phyloP scores from a whole-genome alignment of 2,888 invertebrate genomes.

The Charanyca ferruginea region DNA sequence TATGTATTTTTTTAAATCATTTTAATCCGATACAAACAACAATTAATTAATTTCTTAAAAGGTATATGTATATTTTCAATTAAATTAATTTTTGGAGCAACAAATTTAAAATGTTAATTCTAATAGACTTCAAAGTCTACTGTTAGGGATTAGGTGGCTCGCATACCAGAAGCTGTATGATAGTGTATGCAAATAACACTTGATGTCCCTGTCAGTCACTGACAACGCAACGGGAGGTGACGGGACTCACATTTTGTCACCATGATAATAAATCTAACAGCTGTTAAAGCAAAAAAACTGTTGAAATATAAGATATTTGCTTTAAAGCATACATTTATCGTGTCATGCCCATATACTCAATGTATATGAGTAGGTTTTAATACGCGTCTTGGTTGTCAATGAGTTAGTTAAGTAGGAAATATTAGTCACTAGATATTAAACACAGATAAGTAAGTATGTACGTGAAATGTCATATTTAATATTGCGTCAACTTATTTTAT shows the following conservation, averaged over 20 bases:
- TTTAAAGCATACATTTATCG: constrained; percentile 12
- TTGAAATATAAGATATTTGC: constrained; percentile 33
- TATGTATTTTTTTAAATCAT: not conserved
- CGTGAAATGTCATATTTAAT: constrained; percentile 49
- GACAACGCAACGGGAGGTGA: constrained; percentile 62
- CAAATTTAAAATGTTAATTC: constrained; percentile 58
- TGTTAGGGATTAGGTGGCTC: constrained; percentile 78
- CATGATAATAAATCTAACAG: constrained; percentile 45
- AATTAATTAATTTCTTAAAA: not conserved
- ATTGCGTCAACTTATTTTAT: constrained; percentile 28
- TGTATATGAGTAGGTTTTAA: constrained; percentile 30
- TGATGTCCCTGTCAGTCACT: constrained; percentile 78
- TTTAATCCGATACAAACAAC: not conserved
- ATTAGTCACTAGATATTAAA: constrained; percentile 50
- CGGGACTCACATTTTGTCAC: constrained; percentile 55
- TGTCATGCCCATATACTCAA: constrained; percentile 46
- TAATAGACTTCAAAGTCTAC: constrained; percentile 78
- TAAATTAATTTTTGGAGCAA: not conserved
- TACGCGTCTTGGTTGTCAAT: constrained; percentile 47
- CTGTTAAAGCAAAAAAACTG: constrained; percentile 24
- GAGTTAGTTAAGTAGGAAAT: constrained; percentile 37
- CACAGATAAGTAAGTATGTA: constrained; percentile 21
- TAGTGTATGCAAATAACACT: constrained; percentile 85
- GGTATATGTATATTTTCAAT: not conserved
- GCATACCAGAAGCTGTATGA: constrained; percentile 85